These are phyloP conservation scores for Noctilio leporinus DNA, from an alignment of 2,113 vertebrate genomes.

Conservation along the genomic window DNA sequence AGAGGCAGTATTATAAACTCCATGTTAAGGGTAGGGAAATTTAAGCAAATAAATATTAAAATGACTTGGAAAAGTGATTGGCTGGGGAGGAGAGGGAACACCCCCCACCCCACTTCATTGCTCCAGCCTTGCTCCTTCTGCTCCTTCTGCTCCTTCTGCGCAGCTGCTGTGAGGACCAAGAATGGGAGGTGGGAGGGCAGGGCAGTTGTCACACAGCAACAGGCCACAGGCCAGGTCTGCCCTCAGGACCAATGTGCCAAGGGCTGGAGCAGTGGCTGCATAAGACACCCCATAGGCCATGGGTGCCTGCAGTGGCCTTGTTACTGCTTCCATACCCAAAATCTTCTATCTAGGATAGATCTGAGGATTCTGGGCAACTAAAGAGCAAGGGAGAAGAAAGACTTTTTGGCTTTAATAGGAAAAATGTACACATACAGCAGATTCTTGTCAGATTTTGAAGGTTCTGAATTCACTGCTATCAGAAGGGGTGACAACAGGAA, in stretches of 20 bases:
- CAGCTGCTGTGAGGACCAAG: background rate
- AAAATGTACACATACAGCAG: background rate
- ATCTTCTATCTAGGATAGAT: background rate
- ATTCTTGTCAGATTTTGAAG: constrained; percentile 13
- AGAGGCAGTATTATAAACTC: background rate
- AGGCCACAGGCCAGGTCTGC: background rate
- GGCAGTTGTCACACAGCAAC: background rate
- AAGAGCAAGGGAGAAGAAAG: background rate
- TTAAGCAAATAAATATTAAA: background rate
- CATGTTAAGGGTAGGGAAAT: background rate
- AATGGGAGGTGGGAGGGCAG: background rate
- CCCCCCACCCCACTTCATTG: no score
- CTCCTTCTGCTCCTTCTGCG: background rate
- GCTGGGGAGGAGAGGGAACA: background rate
- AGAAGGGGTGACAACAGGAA: background rate
- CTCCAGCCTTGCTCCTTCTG: background rate
- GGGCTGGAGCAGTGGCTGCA: background rate
- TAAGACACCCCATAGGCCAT: background rate
- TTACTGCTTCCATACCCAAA: background rate
- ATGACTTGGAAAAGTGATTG: background rate
- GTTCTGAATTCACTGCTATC: background rate
- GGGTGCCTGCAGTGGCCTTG: background rate
- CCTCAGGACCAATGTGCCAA: background rate
- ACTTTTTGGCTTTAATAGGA: background rate
- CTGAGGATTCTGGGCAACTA: background rate